Evolutionary conservation across 2,797 vertebrate species (phyloP).

Genomic region (Amniataba percoides): DNA sequence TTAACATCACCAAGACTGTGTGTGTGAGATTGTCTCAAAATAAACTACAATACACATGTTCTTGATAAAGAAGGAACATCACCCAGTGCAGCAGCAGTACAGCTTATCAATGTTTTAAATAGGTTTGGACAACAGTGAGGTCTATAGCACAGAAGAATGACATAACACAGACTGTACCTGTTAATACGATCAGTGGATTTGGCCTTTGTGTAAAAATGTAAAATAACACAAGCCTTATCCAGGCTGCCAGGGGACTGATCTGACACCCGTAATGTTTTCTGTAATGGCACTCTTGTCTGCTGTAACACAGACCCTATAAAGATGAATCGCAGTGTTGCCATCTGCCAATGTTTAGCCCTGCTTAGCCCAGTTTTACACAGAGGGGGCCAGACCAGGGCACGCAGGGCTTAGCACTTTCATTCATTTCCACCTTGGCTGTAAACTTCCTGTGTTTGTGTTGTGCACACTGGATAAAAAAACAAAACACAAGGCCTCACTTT

Average conservation of each 20-base stretch:
- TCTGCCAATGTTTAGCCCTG: constrained; percentile 71
- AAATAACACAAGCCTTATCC: no score
- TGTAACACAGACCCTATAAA: constrained; percentile 14
- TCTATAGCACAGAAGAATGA: not conserved
- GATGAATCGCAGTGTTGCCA: constrained; percentile 57
- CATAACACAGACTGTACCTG: not conserved
- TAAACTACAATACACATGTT: not conserved
- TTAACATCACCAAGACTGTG: not conserved
- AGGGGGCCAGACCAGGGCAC: constrained; percentile 10
- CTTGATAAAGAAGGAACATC: not conserved
- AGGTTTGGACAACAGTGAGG: not conserved
- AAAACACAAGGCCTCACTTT: not conserved
- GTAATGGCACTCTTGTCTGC: constrained; percentile 11
- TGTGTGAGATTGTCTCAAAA: not conserved
- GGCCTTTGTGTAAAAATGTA: not conserved
- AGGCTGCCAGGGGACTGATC: not conserved
- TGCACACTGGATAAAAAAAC: not conserved
- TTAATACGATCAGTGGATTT: not conserved
- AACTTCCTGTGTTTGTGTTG: not conserved
- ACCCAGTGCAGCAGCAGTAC: not conserved
- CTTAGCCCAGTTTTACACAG: constrained; percentile 73
- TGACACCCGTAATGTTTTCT: constrained; percentile 7
- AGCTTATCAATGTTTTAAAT: not conserved
- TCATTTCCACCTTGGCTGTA: constrained; percentile 2
- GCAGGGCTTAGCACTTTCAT: constrained; percentile 46